Evolutionary conservation across 1,140 invertebrate genomes (phyloP), one percentile per base, ranked within the genome.

Genomic region (Tachypleus tridentatus): DNA sequence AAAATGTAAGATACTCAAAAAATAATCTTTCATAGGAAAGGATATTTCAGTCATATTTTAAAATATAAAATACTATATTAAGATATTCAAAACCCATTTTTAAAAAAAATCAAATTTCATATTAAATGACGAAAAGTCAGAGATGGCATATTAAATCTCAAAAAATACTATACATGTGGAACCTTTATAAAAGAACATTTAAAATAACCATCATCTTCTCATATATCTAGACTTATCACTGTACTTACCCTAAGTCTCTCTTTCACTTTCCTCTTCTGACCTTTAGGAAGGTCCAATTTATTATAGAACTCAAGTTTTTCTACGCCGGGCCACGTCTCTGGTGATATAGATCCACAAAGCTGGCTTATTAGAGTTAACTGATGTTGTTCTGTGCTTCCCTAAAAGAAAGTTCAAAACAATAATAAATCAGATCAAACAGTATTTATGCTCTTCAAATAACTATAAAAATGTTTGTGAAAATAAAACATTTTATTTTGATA

Each of bases 331-430:
- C 97, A 98, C 0, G 73, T 70, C 54, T 74, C 70, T 29, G 91
- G 85, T 0, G 86, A 93, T 60, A 99, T 97, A 0, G 93, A 93
- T 0, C 97, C 97, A 80, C 96, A 99, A 7, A 99, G 78, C 74
- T 98, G 93, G 1, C 89, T 93, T 64, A 99, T 99, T 8, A 98
- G 80, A 8, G 88, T 91, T 1, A 99, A 76, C 73, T 99, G 97
- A 73, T 97, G 90, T 72, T 97, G 94, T 74, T 99, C 95, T 7
- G 91, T 93, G 68, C 87, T 90, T 2, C 97, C 97, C 81, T 94
- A 86, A n/a, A 60, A 53, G 7, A 29, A 54, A 54, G 29, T 29
- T 29, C 29, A 29, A 60, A 29, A 60, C 3, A 9, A 60, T 60
- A 60, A 52, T 48, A 48, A 5, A 11, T 51, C 48, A 9, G 3